phyloP scores from a whole-genome alignment of 1,140 invertebrate species.

The Drosophila biarmipes region DNA sequence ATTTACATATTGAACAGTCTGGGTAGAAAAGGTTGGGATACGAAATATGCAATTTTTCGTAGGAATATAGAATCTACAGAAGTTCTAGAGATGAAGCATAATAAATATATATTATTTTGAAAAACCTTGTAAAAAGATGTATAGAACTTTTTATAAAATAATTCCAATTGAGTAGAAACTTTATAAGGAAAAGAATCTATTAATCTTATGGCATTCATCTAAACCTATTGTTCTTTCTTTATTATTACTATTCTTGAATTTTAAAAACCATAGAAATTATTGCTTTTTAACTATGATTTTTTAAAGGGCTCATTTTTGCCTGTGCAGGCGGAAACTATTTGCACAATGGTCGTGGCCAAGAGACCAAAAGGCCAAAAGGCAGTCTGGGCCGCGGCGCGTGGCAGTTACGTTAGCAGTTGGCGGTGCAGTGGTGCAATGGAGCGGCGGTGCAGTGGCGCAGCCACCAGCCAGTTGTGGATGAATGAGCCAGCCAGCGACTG shows the following conservation, averaged over 20 bases:
- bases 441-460: conserved; percentile 7
- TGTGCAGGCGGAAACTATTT: conserved; percentile 38
- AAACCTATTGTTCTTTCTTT: no score
- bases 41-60: background rate
- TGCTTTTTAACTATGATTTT: background rate
- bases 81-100: background rate
- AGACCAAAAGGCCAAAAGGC: conserved; percentile 16
- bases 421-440: conserved; percentile 51
- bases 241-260: no score
- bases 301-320: conserved; percentile 10
- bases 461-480: conserved; percentile 63
- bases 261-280: background rate
- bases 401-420: conserved; percentile 46
- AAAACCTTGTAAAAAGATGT: no score
- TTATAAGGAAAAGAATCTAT: no score
- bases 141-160: no score
- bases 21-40: background rate
- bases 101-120: no score
- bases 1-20: background rate
- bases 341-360: conserved; percentile 43
- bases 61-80: background rate
- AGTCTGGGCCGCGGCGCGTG: conserved; percentile 37
- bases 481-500: conserved; percentile 71
- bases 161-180: no score
- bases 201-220: no score